Evolutionary conservation across 53 echinoderm and acorn worm genomes (phyloP), one percentile per base, ranked within the genome.

Genomic region (Apostichopus leukothele): DNA sequence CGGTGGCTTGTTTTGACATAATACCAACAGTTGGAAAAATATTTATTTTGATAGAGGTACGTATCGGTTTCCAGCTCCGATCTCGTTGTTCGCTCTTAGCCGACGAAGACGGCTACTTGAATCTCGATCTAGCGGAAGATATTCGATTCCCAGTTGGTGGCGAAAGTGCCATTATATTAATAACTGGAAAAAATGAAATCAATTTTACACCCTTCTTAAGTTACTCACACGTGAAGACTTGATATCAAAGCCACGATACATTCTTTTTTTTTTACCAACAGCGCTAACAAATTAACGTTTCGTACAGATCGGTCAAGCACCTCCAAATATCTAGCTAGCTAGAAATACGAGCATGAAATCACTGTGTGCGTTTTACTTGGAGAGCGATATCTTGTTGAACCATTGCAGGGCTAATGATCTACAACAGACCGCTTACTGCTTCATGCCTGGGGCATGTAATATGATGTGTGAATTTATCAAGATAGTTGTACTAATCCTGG

Each of bases 81-180:
- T 60, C 68, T 60, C 85, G 66, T 50, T 57, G 59, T 60, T 23
- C 60, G 12, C 16, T 60, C 85, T 84, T 60, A 57, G 50, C 66
- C 85, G 66, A 63, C 16, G 67, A 66, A 84, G 14, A 19, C 67
- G 55, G 67, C 50, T 59, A 84, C 55, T 12, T 57, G 80, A 80
- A 80, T 52, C 80, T 80, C 80, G 55, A 57, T 80, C 85, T 84
- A 26, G 22, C 85, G 67, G 12, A 5, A 8, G 85, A 85, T 68
- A 87, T 87, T 87, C 75, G 75, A 87, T 87, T 74, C 88, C 55
- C 88, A 50, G 75, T 75, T 75, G 88, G 75, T 75, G 75, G 74
- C 53, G 88, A 87, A 53, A 87, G 88, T 87, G 75, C 75, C 88
- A 87, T 87, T 87, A 87, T 75, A 87, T 87, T 87, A 87, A 87